Conservation (phyloP, 2,113 vertebrate species). For the Gambusia holbrooki region DNA sequence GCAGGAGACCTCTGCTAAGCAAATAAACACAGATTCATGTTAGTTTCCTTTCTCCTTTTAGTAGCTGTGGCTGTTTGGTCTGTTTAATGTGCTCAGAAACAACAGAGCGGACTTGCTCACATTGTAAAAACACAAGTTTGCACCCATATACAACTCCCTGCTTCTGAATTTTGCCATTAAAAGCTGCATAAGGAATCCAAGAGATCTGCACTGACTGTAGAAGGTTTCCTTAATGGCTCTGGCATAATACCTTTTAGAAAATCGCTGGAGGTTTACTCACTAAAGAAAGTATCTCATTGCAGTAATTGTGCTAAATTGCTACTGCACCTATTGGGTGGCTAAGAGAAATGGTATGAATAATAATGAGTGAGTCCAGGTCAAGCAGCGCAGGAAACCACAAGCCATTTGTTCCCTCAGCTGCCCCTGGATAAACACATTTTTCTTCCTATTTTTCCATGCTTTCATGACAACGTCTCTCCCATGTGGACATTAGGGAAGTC, state of each 20-base stretch:
- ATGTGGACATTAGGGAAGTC: constrained; percentile 44
- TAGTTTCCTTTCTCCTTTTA: constrained; percentile 55
- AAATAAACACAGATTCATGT: constrained; percentile 67
- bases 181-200: not conserved
- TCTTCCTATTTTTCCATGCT: constrained; percentile 49
- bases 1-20: constrained; percentile 61
- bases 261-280: constrained; percentile 9
- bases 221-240: not conserved
- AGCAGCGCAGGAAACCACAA: constrained; percentile 51
- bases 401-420: constrained; percentile 44
- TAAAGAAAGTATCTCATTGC: constrained; percentile 32
- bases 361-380: constrained; percentile 45
- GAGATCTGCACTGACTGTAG: not conserved
- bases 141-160: constrained; percentile 21
- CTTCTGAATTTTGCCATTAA: constrained; percentile 1
- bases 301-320: constrained; percentile 51
- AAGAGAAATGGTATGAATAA: constrained; percentile 64
- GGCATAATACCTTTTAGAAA: constrained; percentile 10
- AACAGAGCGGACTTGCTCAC: constrained; percentile 56
- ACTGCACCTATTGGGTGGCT: constrained; percentile 56
- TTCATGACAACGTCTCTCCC: constrained; percentile 54
- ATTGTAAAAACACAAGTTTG: constrained; percentile 65
- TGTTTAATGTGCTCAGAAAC: constrained; percentile 60
- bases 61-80: constrained; percentile 55
- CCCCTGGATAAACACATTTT: constrained; percentile 57